Base-by-base conservation (phyloP, 2,888 invertebrate species). In the Phasia obesa region DNA sequence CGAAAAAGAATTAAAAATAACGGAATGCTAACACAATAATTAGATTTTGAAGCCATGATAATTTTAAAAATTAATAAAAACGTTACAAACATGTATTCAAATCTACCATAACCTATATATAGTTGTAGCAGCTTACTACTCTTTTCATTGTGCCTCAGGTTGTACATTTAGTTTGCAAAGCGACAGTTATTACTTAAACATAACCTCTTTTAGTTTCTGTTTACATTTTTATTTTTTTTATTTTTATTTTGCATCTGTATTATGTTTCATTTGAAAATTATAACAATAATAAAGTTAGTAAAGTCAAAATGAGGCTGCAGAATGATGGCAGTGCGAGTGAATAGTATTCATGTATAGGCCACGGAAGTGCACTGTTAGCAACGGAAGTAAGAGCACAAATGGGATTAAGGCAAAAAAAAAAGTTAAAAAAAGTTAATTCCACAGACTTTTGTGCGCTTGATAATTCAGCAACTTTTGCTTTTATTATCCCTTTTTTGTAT, bases 331-430 rank as follows among this genome's bases (percentile, higher is more conserved):
- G 42, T 64, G 47, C 42, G 44, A 78, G 55, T 49, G 44, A 67
- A 42, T 78, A n/a, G n/a, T n/a, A n/a, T 73, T 59, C 69, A 77
- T 65, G 25, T 62, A 42, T 17, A 57, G 78, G 78, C 75, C 60
- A 62, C 81, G 81, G 78, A 84, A 81, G 75, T 79, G 67, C 70
- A 65, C 81, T 81, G 84, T 75, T 81, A 81, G 74, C 70, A 74
- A 51, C 64, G 81, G 77, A 81, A 60, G 74, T 57, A 55, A 67
- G 38, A 42, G 62, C 81, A 69, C 59, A 75, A 84, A 81, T 78
- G 77, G 81, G 44, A 69, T 70, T 53, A 65, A 62, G 42, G 31
- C n/a, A 67, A 60, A 53, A 42, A 60, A 60, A 78, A 21, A 57
- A 55, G 4, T 57, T 67, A 59, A 9, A 42, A 64, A 35, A 76